A percentile compares a stretch with the other conserved stretches of the same genome.
Evolutionary conservation across 1,140 invertebrate genomes (phyloP).

Genomic region (Thaumatotibia leucotreta): DNA sequence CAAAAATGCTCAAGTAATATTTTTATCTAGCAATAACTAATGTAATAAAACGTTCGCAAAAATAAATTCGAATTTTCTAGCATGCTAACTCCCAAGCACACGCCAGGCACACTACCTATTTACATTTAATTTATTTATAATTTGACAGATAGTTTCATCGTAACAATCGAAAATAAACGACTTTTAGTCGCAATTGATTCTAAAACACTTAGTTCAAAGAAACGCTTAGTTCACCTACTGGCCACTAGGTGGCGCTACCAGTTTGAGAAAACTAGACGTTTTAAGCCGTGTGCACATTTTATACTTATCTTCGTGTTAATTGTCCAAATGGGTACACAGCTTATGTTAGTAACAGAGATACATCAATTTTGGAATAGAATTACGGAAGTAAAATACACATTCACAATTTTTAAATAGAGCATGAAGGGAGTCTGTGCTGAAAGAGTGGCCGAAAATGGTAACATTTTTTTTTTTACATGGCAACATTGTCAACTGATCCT

Average conservation of each 20-base stretch:
- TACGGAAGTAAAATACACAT: neutral
- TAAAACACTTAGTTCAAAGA: slow-evolving; percentile 17
- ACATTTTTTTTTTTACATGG: too few species aligned
- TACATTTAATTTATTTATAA: slow-evolving; percentile 59
- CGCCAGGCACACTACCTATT: slow-evolving; percentile 48
- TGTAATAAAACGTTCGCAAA: slow-evolving; percentile 1
- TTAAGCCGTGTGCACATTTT: neutral
- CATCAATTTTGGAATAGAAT: neutral
- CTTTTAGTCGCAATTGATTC: slow-evolving; percentile 18
- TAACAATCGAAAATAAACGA: slow-evolving; percentile 36
- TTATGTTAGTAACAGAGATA: neutral
- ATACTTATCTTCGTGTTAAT: neutral
- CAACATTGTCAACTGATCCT: too few species aligned
- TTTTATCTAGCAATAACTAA: neutral
- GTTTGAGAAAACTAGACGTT: neutral
- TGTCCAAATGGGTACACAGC: neutral
- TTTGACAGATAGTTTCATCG: slow-evolving; percentile 61
- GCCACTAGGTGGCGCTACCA: slow-evolving; percentile 18
- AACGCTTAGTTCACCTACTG: slow-evolving; percentile 5
- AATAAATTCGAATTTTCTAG: slow-evolving; percentile 31
- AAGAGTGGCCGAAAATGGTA: neutral
- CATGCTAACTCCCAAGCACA: slow-evolving; percentile 7
- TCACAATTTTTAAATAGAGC: neutral
- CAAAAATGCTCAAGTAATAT: neutral
- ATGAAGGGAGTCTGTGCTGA: neutral